These are phyloP conservation scores for Tenrec ecaudatus DNA, from an alignment of 2,113 vertebrate species.

Conservation along the genomic window DNA sequence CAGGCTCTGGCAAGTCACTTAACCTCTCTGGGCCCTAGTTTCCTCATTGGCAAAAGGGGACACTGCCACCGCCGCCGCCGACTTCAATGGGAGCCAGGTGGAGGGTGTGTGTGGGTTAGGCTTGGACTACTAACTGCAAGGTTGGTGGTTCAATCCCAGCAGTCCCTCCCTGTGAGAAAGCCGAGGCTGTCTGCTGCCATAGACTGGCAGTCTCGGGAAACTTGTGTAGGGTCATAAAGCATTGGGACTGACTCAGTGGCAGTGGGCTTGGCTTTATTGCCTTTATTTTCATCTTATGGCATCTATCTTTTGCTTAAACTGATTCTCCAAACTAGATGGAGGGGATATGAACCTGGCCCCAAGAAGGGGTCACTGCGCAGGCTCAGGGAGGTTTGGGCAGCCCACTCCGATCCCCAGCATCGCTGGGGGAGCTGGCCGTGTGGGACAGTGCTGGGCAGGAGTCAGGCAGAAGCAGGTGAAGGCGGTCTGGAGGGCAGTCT, in stretches of 20 bases:
- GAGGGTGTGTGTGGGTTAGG: not conserved
- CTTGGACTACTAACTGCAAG: too few species aligned
- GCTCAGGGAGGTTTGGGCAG: not conserved
- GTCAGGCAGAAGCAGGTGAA: slow-evolving; percentile 36
- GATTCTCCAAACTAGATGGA: not conserved
- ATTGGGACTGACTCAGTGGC: too few species aligned
- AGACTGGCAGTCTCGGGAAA: too few species aligned
- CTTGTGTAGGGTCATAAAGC: too few species aligned
- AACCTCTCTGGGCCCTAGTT: slow-evolving; percentile 33
- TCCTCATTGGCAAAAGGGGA: slow-evolving; percentile 21
- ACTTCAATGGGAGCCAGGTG: not conserved
- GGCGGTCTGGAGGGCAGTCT: not conserved
- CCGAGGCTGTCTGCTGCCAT: too few species aligned
- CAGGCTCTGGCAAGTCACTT: not conserved
- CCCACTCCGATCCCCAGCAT: not conserved
- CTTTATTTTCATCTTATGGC: slow-evolving; percentile 47
- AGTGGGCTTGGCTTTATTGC: too few species aligned
- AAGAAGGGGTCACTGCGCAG: not conserved
- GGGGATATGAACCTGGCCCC: not conserved
- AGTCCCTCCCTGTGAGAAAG: too few species aligned
- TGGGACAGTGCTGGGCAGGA: slow-evolving; percentile 42
- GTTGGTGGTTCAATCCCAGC: too few species aligned
- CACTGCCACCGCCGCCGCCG: not conserved
- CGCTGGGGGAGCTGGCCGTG: slow-evolving; percentile 30
- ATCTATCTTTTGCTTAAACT: not conserved